A percentile compares a stretch with the other conserved stretches of the same genome.
Evolutionary conservation across 64 coral and sea anemone species (phyloP).

Genomic region (Actinia equina): DNA sequence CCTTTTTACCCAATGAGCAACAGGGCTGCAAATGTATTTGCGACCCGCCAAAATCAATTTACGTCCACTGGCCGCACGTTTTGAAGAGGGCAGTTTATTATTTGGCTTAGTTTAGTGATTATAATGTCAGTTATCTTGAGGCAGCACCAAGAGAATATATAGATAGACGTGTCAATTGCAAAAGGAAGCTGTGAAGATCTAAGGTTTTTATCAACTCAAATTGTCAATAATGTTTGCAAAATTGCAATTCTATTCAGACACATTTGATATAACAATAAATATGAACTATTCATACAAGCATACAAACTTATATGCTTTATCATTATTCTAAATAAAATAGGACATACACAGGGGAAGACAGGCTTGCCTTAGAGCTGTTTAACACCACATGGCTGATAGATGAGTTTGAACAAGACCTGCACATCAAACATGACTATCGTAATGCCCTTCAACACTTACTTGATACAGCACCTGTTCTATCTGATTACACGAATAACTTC

Average conservation of each 20-base stretch:
- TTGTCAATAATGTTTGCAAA: background rate
- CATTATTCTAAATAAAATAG: background rate
- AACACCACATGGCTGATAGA: conserved; percentile 53
- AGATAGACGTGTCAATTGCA: background rate
- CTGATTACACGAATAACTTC: conserved; percentile 32
- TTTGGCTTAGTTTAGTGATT: no score
- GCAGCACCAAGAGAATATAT: background rate
- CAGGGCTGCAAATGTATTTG: no score
- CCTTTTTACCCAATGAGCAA: no score
- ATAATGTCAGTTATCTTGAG: conserved; percentile 19
- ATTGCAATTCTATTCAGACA: no score
- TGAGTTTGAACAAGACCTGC: conserved; percentile 50
- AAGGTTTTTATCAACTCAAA: background rate
- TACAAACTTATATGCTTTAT: no score
- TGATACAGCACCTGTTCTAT: conserved; percentile 33
- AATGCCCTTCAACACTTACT: conserved; percentile 34
- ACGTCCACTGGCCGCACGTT: no score
- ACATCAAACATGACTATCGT: conserved; percentile 32
- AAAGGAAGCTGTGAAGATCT: conserved; percentile 17
- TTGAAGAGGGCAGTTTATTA: no score
- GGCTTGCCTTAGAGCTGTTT: conserved; percentile 29
- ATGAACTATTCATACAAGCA: no score
- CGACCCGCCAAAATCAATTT: no score
- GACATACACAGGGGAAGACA: conserved; percentile 52
- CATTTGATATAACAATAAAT: no score